Conservation (phyloP, 2,797 vertebrate genomes). For the Clarias fuscus region DNA sequence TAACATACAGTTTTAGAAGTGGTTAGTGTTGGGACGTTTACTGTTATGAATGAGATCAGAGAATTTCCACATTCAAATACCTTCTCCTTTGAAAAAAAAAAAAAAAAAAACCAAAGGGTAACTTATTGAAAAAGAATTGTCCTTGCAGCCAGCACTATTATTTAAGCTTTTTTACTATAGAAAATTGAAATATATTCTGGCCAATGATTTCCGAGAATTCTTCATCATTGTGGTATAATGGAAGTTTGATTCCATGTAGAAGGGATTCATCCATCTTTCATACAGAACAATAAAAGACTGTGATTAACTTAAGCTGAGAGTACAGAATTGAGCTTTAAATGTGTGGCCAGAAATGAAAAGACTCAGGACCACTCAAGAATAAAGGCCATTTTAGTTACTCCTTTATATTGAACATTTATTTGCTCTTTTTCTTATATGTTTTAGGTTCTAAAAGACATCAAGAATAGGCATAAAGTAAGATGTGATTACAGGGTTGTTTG, state of each 20-base stretch:
- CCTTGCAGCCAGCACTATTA: not conserved
- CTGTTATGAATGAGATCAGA: not conserved
- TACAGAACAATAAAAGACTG: not conserved
- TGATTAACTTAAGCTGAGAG: not conserved
- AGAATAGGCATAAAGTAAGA: not conserved
- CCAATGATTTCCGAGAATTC: not conserved
- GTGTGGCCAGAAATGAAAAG: not conserved
- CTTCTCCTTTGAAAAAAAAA: too few relatives aligned
- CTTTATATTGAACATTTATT: not conserved
- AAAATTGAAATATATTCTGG: not conserved
- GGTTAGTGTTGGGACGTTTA: not conserved
- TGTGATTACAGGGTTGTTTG: not conserved
- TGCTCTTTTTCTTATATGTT: not conserved
- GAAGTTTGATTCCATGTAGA: not conserved
- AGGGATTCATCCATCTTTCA: not conserved
- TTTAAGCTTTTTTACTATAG: not conserved
- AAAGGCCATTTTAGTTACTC: not conserved
- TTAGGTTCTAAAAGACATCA: not conserved
- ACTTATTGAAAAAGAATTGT: not conserved
- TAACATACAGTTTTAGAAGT: not conserved
- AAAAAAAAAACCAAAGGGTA: not conserved
- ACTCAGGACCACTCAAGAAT: not conserved
- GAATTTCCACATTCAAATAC: not conserved
- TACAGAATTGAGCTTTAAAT: not conserved
- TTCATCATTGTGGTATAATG: not conserved